These are phyloP conservation scores for Ectemnius continuus DNA, from an alignment of 2,888 invertebrate species.

Conservation along the genomic window DNA sequence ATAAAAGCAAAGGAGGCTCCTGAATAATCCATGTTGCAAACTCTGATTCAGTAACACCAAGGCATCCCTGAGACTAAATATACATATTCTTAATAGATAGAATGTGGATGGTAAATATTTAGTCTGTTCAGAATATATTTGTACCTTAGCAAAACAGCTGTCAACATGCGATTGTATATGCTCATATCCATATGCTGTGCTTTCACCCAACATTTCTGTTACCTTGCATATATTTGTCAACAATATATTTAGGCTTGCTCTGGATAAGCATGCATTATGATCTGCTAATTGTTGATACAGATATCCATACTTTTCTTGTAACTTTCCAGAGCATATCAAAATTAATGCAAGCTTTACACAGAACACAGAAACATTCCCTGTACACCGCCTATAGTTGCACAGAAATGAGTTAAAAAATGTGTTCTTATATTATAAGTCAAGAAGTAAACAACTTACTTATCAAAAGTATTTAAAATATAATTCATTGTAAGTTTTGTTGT, in stretches of 20 bases:
- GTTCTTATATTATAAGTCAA: not conserved
- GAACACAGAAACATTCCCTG: constrained; percentile 83
- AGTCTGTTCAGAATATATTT: constrained; percentile 32
- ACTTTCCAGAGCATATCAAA: constrained; percentile 83
- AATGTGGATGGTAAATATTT: constrained; percentile 3
- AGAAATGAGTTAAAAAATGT: constrained; percentile 16
- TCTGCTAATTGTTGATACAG: constrained; percentile 86
- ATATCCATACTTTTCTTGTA: constrained; percentile 83
- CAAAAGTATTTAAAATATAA: constrained; percentile 84
- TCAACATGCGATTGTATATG: constrained; percentile 84
- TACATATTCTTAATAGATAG: constrained; percentile 14
- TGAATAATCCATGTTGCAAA: constrained; percentile 86
- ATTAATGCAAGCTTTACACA: constrained; percentile 85
- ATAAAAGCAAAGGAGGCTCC: constrained; percentile 82
- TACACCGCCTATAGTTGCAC: constrained; percentile 80
- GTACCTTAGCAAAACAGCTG: constrained; percentile 86
- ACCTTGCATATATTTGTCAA: constrained; percentile 83
- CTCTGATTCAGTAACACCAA: constrained; percentile 83
- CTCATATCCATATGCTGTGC: constrained; percentile 82
- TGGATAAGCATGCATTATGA: constrained; percentile 87
- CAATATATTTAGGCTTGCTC: constrained; percentile 82
- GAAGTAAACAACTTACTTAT: constrained; percentile 79
- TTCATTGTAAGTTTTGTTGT: constrained; percentile 83
- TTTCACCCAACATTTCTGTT: constrained; percentile 83
- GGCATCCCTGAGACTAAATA: constrained; percentile 83